A percentile compares a stretch with the other conserved stretches of the same genome.
phyloP scores from a whole-genome alignment of 2,888 invertebrate genomes.

The Microctonus aethiopoides region DNA sequence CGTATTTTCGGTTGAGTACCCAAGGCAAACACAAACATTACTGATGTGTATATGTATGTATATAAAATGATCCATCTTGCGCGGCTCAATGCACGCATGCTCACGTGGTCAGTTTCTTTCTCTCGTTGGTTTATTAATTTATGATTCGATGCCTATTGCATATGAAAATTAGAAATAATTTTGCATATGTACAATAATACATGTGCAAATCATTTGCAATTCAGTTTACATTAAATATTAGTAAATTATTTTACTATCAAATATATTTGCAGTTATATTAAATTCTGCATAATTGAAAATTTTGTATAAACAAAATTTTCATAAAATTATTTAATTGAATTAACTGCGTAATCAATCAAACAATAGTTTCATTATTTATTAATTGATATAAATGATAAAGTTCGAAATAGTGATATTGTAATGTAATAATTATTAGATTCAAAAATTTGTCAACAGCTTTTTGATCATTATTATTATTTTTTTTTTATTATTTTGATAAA shows the following conservation, averaged over 20 bases:
- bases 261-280: no score
- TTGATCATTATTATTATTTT: not conserved
- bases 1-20: conserved; percentile 63
- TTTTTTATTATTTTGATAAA: not conserved
- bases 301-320: no score
- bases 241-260: no score
- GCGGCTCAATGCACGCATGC: conserved; percentile 32
- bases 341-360: no score
- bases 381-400: no score
- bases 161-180: not conserved
- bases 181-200: not conserved
- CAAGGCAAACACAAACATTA: conserved; percentile 62
- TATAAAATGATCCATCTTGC: conserved; percentile 50
- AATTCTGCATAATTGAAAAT: no score
- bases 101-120: conserved; percentile 29
- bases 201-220: not conserved
- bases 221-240: not conserved
- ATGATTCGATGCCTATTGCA: conserved; percentile 65
- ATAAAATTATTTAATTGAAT: no score
- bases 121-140: conserved; percentile 51
- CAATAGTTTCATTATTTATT: no score
- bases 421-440: not conserved
- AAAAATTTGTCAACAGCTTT: not conserved
- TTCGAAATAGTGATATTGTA: no score
- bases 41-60: conserved; percentile 46